These are phyloP conservation scores for Falco naumanni DNA, from an alignment of 2,797 vertebrate species.

Conservation along the genomic window DNA sequence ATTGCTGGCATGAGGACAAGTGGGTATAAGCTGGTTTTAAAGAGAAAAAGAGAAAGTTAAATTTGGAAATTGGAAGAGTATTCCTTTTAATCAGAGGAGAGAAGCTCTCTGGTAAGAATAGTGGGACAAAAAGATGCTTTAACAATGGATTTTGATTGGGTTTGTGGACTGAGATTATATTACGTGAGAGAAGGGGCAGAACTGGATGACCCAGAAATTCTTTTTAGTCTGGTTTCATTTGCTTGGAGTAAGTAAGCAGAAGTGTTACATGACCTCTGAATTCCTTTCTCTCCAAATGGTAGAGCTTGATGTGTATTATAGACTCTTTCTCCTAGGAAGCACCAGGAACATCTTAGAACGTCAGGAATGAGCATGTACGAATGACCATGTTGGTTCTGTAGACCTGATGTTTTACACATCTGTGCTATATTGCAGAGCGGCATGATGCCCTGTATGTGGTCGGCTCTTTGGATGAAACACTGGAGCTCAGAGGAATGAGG, in stretches of 20 bases:
- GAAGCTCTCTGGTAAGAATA: neutral
- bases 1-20: neutral
- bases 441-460: conserved; percentile 95
- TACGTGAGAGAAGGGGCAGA: neutral
- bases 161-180: neutral
- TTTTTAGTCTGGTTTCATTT: neutral
- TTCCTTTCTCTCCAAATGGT: neutral
- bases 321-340: neutral
- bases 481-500: conserved; percentile 95
- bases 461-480: conserved; percentile 92
- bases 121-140: neutral
- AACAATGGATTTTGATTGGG: neutral
- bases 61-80: neutral
- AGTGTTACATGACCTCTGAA: neutral
- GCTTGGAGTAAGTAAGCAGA: neutral
- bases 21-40: neutral
- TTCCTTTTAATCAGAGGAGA: fast-evolving
- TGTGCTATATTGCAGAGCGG: conserved; percentile 81
- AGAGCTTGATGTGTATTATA: neutral
- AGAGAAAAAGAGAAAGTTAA: neutral
- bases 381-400: neutral
- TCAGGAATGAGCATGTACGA: neutral
- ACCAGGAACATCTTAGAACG: fast-evolving
- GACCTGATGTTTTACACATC: neutral
- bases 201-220: neutral